Evolutionary conservation across 2,888 invertebrate species (phyloP), one percentile per base, ranked within the genome.

Genomic region (Protodeltote pygarga): DNA sequence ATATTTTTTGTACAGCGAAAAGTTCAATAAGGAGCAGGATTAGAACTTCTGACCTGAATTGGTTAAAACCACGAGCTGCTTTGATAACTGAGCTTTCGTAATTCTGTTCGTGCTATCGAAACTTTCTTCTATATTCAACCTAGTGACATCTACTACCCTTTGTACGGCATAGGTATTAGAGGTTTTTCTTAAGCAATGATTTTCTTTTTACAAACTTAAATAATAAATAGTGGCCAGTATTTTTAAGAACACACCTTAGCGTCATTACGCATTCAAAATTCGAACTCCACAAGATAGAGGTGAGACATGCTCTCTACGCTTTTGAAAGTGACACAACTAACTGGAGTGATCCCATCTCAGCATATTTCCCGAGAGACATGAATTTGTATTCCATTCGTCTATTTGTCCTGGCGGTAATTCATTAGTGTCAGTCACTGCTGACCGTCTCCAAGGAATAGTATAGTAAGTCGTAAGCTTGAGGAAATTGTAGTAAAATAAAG

Each of bases 381-480:
- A 72, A 70, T 70, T 70, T 69, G 64, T 66, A 66, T 69, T 71
- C 63, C 51, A 63, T 63, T 58, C 65, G 45, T 68, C 72, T 60
- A 60, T 71, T 70, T 71, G 60, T 65, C 57, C 47, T 52, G 39
- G 39, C 27, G 13, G 49, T 71, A 68, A 70, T 70, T 70, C 69
- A 70, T 70, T 70, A 67, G 53, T 61, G 63, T 68, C 70, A 68
- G 51, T 68, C 60, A 8, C 40, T 24, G 45, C 40, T 59, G 62
- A 47, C 54, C 57, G 57, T 53, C 71, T 50, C 64, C 3, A 8
- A 48, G 64, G 71, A 38, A 45, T 46, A 41, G 4, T 48, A 38
- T 42, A 33, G 27, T 47, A 33, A 40, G 45, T 42, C 28, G 51
- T 50, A 34, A 48, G 33, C 13, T 63, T 15, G 38, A 34, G 49